Evolutionary conservation across 2,113 vertebrate species (phyloP).

Genomic region (Rhinolophus ferrumequinum): DNA sequence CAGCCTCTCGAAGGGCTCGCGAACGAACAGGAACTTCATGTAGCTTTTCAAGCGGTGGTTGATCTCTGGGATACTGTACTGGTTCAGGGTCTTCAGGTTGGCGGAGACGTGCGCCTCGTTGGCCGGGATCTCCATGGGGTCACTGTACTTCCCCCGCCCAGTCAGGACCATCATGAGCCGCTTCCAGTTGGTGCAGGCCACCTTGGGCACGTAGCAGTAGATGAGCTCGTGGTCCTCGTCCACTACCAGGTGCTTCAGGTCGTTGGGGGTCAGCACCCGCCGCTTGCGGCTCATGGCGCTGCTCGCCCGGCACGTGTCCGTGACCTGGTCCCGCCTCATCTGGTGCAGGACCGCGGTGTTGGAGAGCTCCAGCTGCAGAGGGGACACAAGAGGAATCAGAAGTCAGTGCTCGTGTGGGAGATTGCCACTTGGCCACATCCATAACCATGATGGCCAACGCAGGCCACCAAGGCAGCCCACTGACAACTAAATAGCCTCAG

Average conservation of each 20-base stretch:
- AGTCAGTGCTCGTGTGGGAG: not conserved
- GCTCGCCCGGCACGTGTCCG: constrained; percentile 91
- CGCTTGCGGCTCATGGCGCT: constrained; percentile 92
- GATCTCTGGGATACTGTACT: constrained; percentile 98
- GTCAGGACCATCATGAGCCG: constrained; percentile 99
- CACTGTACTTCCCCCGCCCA: constrained; percentile 94
- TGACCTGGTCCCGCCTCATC: constrained; percentile 93
- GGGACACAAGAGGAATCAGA: constrained; percentile 72
- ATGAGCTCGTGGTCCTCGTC: constrained; percentile 98
- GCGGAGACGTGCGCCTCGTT: constrained; percentile 95
- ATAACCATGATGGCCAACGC: rapidly evolving
- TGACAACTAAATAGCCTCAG: rapidly evolving
- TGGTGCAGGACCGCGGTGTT: constrained; percentile 93
- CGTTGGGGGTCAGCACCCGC: constrained; percentile 93
- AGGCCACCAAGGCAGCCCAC: rapidly evolving
- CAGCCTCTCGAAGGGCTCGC: constrained; percentile 97
- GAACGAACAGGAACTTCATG: constrained; percentile 98
- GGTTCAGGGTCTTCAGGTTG: constrained; percentile 97
- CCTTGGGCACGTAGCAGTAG: constrained; percentile 99
- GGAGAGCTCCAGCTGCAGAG: constrained; percentile 90
- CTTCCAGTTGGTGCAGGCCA: constrained; percentile 99
- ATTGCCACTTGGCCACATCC: rapidly evolving
- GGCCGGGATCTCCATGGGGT: constrained; percentile 98
- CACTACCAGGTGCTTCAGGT: constrained; percentile 97
- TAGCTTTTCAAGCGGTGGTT: constrained; percentile 98